Evolutionary conservation across 2,113 vertebrate species (phyloP), one percentile per base, ranked within the genome.

Genomic region (Misgurnus anguillicaudatus): DNA sequence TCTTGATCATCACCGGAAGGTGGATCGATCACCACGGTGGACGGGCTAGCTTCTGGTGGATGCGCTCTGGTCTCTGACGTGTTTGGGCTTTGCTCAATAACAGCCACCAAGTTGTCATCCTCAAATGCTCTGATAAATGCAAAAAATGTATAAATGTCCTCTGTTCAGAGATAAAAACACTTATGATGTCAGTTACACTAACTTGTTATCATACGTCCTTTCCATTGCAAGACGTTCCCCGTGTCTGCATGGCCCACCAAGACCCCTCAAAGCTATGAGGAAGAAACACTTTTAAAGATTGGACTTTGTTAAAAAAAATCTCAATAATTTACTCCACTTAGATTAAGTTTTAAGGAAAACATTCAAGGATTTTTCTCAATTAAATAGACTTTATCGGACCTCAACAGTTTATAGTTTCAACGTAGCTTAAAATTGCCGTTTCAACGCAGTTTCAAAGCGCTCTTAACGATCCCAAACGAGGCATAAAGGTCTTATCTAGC

Each of bases 151-250:
- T 45, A 78, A 77, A 31, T 6, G 2, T 17, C 8, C 17, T 16
- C 19, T 10, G 31, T n/a, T 74, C 13, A 31, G 13, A 75, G 8
- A 10, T 0, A 9, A 4, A 21, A 19, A 9, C 3, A 6, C 9
- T 0, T 14, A 41, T 58, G 51, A 2, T 17, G 55, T 63, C n/a
- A 63, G 19, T 1, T 69, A 41, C 10, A 74, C 57, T 71, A 71
- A 93, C 94, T 89, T 92, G 90, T 94, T 94, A 81, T 93, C 93
- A 24, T 94, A 92, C 0, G 90, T 93, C 16, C 81, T 86, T 68
- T 89, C 88, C 55, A 86, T 83, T 9, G 85, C 80, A 45, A 86
- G 85, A 5, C 70, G 77, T 55, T 90, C 90, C 17, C 84, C 68
- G 1, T 89, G 88, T 74, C 90, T 85, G 53, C 82, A 55, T 13